These are phyloP conservation scores for Laupala kohalensis DNA, from an alignment of 1,140 invertebrate species.

Conservation along the genomic window DNA sequence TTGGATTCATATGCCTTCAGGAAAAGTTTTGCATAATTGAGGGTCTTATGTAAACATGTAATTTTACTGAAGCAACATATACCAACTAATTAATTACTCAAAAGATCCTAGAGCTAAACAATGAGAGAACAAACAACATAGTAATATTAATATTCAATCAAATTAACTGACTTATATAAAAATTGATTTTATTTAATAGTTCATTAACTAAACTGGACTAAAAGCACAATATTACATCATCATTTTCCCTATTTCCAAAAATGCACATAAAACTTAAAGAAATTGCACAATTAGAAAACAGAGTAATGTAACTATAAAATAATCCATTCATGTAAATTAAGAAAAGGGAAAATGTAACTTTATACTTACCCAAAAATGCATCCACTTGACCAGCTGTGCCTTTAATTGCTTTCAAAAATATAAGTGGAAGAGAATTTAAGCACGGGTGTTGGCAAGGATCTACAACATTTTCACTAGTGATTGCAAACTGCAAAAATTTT, in stretches of 20 bases:
- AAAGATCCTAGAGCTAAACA: no score
- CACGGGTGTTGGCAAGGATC: constrained; percentile 89
- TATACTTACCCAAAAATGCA: constrained; percentile 78
- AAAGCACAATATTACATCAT: background rate
- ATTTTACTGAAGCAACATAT: no score
- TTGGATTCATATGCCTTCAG: no score
- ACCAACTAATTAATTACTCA: no score
- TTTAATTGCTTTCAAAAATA: constrained; percentile 88
- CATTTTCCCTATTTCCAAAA: background rate
- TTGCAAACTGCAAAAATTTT: constrained; percentile 61
- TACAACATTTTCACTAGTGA: constrained; percentile 51
- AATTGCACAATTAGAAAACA: background rate
- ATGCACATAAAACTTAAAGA: background rate
- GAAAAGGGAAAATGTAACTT: background rate
- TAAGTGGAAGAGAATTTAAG: constrained; percentile 68
- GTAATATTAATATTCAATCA: no score
- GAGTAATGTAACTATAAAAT: background rate
- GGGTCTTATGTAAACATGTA: no score
- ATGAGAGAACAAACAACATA: no score
- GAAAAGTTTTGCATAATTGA: no score
- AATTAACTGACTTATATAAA: background rate
- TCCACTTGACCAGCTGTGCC: constrained; percentile 87
- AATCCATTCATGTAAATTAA: no score
- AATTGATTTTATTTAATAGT: background rate
- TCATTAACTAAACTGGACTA: background rate